phyloP scores from a whole-genome alignment of 2,888 invertebrate genomes.

The Ligdia adustata region DNA sequence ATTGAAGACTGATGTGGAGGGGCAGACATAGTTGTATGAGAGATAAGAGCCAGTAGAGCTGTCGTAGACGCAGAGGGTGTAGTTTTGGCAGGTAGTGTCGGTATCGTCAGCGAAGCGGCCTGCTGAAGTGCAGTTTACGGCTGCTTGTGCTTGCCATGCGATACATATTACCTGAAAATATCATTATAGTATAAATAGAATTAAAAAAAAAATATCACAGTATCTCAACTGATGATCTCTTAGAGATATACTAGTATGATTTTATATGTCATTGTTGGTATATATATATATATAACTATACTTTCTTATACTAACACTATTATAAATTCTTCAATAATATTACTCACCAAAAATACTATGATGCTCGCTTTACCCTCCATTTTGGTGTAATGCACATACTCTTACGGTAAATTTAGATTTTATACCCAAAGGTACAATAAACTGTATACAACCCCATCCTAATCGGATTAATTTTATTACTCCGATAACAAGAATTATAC shows the following conservation, averaged over 20 bases:
- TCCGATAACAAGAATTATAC: conserved; percentile 13
- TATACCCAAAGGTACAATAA: conserved; percentile 34
- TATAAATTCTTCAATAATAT: no score
- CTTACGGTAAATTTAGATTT: conserved; percentile 11
- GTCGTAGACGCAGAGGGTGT: conserved; percentile 63
- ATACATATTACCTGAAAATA: conserved; percentile 40
- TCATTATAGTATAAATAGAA: no score
- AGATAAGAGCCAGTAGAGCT: conserved; percentile 46
- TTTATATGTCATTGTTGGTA: no score
- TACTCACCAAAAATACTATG: conserved; percentile 52
- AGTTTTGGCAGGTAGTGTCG: conserved; percentile 70
- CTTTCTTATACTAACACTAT: no score
- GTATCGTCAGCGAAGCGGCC: conserved; percentile 62
- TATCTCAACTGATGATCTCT: no score
- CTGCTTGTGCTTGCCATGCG: conserved; percentile 49
- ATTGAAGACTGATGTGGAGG: conserved; percentile 68
- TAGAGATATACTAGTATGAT: no score
- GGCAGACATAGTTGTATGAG: conserved; percentile 68
- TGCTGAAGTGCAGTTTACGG: conserved; percentile 58
- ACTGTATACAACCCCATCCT: conserved; percentile 33
- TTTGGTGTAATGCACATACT: conserved; percentile 24
- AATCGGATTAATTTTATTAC: conserved; percentile 27
- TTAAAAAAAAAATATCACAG: no score
- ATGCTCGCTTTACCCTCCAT: conserved; percentile 46
- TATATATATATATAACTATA: no score